Conservation (phyloP, 2,113 vertebrate genomes). For the Tapirus terrestris region DNA sequence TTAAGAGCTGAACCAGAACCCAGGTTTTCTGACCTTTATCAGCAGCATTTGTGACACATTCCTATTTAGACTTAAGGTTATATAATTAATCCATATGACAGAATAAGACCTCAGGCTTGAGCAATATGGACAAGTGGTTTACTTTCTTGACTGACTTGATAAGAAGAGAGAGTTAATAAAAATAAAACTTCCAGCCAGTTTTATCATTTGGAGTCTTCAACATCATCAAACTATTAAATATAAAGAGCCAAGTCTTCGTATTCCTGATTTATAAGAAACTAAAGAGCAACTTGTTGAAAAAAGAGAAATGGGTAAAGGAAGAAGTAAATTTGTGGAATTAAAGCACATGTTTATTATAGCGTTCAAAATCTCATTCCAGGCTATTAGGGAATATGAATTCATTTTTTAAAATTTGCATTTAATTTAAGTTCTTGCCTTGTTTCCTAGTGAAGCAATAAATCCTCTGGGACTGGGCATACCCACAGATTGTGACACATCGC, state of each 20-base stretch:
- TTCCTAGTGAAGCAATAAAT: slow-evolving; percentile 71
- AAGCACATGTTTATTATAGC: neutral
- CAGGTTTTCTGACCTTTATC: neutral
- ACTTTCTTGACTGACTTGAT: neutral
- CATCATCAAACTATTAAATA: neutral
- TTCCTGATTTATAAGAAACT: neutral
- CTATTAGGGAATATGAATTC: slow-evolving; percentile 42
- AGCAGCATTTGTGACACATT: neutral
- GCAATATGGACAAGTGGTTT: neutral
- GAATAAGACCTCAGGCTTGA: neutral
- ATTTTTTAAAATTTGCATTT: slow-evolving; percentile 44
- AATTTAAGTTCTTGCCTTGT: neutral
- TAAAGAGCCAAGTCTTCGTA: neutral
- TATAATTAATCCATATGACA: neutral
- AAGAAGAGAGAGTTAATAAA: neutral
- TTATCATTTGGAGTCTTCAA: neutral
- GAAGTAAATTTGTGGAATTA: neutral
- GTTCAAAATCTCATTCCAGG: neutral
- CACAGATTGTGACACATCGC: neutral
- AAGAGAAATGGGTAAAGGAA: neutral
- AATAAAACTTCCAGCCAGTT: neutral
- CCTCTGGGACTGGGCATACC: slow-evolving; percentile 32
- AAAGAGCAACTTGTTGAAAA: neutral
- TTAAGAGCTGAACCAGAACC: neutral
- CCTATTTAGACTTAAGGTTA: neutral